phyloP scores from a whole-genome alignment of 2,113 vertebrate genomes.

The Argyrosomus japonicus region DNA sequence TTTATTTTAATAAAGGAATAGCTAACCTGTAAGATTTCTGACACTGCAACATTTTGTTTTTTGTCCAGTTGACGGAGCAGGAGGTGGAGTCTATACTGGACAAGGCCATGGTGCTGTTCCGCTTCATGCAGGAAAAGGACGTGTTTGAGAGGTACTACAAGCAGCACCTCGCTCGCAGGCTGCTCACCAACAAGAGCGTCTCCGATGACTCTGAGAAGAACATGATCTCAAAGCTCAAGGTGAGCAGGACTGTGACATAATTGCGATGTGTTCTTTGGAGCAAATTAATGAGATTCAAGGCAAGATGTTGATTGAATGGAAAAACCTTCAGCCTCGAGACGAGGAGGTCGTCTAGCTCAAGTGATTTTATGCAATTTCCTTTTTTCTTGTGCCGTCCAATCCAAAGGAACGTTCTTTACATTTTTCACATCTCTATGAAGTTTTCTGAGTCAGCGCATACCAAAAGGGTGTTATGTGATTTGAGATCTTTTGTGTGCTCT shows the following conservation, averaged over 20 bases:
- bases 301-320: neutral
- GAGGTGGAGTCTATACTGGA: conserved; percentile 99
- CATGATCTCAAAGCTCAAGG: conserved; percentile 99
- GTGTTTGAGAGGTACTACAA: conserved; percentile 99
- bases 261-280: neutral
- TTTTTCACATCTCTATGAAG: neutral
- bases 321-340: neutral
- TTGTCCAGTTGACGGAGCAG: conserved; percentile 94
- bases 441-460: neutral
- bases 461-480: neutral
- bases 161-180: conserved; percentile 96
- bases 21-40: too few relatives aligned
- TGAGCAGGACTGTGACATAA: conserved; percentile 57
- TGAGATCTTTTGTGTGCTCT: neutral
- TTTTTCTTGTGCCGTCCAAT: neutral
- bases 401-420: neutral
- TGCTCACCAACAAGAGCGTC: conserved; percentile 99
- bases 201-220: conserved; percentile 99
- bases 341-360: neutral
- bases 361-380: neutral
- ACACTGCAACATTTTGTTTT: neutral
- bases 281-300: neutral
- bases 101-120: conserved; percentile 99
- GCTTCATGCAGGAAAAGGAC: conserved; percentile 99
- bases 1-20: too few relatives aligned